These are phyloP conservation scores for Trichonephila clavata DNA, from an alignment of 1,140 invertebrate species.

Conservation along the genomic window DNA sequence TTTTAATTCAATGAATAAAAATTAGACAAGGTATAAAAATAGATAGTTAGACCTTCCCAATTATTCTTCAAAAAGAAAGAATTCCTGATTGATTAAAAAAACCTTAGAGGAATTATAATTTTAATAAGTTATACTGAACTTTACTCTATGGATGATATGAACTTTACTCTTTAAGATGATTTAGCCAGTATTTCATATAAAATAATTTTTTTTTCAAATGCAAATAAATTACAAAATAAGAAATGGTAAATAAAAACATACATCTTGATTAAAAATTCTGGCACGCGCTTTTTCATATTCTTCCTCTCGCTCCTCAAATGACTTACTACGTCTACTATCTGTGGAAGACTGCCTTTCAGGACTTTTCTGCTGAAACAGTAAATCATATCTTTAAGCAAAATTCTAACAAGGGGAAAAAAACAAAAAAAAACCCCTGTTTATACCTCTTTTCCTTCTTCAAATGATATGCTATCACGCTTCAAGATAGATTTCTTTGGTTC, in stretches of 20 bases:
- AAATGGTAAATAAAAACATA: conserved; percentile 79
- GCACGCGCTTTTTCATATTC: conserved; percentile 91
- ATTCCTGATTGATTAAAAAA: too few relatives aligned
- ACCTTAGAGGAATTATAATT: too few relatives aligned
- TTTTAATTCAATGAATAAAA: too few relatives aligned
- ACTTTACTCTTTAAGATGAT: too few relatives aligned
- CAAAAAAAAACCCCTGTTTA: background rate
- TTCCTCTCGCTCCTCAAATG: conserved; percentile 93
- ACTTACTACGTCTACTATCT: conserved; percentile 89
- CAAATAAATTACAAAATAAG: background rate
- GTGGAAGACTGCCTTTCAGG: conserved; percentile 85
- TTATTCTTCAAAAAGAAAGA: too few relatives aligned
- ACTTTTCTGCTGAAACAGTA: conserved; percentile 79
- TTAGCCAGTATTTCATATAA: too few relatives aligned
- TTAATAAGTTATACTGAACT: too few relatives aligned
- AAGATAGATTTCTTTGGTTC: conserved; percentile 89
- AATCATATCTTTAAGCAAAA: background rate
- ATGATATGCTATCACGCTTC: conserved; percentile 90
- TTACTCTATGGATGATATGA: too few relatives aligned
- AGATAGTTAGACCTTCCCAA: too few relatives aligned
- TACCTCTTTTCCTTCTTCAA: conserved; percentile 85
- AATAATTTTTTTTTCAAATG: too few relatives aligned
- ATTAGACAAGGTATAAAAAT: too few relatives aligned
- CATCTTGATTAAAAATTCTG: conserved; percentile 89
- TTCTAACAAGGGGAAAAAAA: background rate